These are phyloP conservation scores for Stenodema calcarata DNA, from an alignment of 2,888 invertebrate genomes.

Conservation along the genomic window DNA sequence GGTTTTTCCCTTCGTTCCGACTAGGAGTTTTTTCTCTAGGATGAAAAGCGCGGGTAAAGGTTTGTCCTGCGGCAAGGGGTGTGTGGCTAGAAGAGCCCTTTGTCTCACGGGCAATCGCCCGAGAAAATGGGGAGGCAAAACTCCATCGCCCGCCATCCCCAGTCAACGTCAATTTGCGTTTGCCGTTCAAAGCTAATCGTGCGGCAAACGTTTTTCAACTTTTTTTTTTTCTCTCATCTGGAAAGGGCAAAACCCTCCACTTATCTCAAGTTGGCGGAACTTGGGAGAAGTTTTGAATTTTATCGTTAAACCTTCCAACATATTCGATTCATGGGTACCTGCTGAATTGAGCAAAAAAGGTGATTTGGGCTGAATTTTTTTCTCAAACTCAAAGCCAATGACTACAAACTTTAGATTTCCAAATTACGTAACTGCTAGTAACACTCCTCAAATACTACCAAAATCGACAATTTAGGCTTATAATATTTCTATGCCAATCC, in stretches of 20 bases:
- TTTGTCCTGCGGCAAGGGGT: neutral
- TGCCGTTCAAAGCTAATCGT: neutral
- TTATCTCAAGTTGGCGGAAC: neutral
- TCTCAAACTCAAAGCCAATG: too few species aligned
- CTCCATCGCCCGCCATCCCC: neutral
- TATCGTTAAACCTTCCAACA: too few species aligned
- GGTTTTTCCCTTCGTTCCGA: neutral
- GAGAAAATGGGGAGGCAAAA: neutral
- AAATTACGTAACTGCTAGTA: too few species aligned
- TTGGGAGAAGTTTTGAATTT: too few species aligned
- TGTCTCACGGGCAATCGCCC: neutral
- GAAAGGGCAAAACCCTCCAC: neutral
- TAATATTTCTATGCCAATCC: too few species aligned
- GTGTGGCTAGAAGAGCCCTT: neutral
- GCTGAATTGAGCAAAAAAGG: too few species aligned
- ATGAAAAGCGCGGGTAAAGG: neutral
- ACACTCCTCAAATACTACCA: too few species aligned
- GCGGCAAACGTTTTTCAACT: neutral
- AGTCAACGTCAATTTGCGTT: neutral
- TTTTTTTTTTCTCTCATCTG: neutral
- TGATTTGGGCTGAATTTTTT: too few species aligned
- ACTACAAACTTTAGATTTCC: too few species aligned
- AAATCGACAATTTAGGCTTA: too few species aligned
- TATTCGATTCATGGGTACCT: too few species aligned
- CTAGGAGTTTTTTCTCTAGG: neutral